Base-by-base conservation (phyloP, 2,888 invertebrate genomes). In the Drosophila prostipennis region DNA sequence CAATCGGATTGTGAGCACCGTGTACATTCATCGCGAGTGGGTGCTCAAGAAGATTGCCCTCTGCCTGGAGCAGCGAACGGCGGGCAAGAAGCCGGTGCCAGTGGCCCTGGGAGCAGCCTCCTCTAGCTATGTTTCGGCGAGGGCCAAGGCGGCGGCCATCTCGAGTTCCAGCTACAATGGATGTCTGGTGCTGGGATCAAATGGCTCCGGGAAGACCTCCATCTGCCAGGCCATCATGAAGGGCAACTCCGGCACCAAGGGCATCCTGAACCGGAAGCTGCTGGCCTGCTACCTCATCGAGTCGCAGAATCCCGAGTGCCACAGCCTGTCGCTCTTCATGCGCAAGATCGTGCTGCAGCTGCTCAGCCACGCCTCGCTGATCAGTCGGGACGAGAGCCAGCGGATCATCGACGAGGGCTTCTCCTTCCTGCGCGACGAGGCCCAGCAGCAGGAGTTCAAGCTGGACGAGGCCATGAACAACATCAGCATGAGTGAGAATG, bases 121-220 rank as follows among this genome's bases (percentile, higher is more conserved):
- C 32, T 70, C 68, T 3, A 72, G 74, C 0, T 91, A 90, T 55
- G 80, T 91, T 3, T 90, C 92, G 0, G 79, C 90, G 0, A 84
- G 91, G 0, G 86, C 91, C 23, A 91, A 91, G 45, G 91, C 89
- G 11, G 78, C 89, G 0, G 90, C 90, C 29, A 88, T 89, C 13
- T 89, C 90, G 13, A 90, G 89, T 37, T 87, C 91, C 34, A 90
- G 91, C 37, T 91, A 92, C 61, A 96, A 97, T 82, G 98, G 98
- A 0, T 96, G 97, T 2, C 93, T 98, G 48, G 95, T 99, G 57
- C 93, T 98, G 69, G 98, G 97, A 76, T 98, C 98, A 1, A 96
- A 98, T 0, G 99, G 98, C 19, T 97, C 97, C 78, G 99, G 99
- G 0, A 99, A 99, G 91, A 98, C 98, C 6, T 97, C 98, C 26